Evolutionary conservation across 1,140 invertebrate genomes (phyloP).

Genomic region (Brachionus koreanus): DNA sequence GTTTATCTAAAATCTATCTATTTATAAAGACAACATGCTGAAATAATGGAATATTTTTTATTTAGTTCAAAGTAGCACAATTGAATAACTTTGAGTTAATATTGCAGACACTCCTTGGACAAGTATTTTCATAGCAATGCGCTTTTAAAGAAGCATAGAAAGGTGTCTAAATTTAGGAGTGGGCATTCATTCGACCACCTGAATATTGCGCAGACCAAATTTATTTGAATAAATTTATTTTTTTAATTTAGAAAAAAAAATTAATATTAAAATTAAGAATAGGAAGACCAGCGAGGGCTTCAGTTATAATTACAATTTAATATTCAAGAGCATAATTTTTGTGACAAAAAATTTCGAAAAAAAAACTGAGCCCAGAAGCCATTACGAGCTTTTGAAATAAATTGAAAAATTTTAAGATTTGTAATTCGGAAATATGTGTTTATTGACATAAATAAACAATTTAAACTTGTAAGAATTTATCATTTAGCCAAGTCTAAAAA

Average conservation of each 20-base stretch:
- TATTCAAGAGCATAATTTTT: not conserved
- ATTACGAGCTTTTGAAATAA: not conserved
- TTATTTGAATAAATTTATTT: conserved; percentile 7
- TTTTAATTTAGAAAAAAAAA: not conserved
- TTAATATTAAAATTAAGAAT: not conserved
- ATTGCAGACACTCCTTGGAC: too few species aligned
- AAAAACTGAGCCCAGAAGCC: not conserved
- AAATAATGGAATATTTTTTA: too few species aligned
- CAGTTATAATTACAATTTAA: not conserved
- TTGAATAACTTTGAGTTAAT: too few species aligned
- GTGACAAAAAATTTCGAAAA: not conserved
- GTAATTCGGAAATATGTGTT: conserved; percentile 29
- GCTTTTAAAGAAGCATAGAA: not conserved
- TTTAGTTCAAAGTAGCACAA: too few species aligned
- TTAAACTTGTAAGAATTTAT: conserved; percentile 35
- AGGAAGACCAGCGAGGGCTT: not conserved
- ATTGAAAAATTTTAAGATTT: conserved; percentile 8
- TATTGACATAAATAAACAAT: conserved; percentile 30
- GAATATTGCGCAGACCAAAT: not conserved
- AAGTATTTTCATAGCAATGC: not conserved
- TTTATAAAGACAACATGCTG: too few species aligned
- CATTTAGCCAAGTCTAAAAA: not conserved
- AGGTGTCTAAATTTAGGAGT: not conserved
- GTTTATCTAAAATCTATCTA: too few species aligned
- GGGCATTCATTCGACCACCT: not conserved